A percentile compares a stretch with the other conserved stretches of the same genome.
These are phyloP conservation scores for Chrysoperla carnea DNA, from an alignment of 1,140 invertebrate genomes.

Conservation along the genomic window DNA sequence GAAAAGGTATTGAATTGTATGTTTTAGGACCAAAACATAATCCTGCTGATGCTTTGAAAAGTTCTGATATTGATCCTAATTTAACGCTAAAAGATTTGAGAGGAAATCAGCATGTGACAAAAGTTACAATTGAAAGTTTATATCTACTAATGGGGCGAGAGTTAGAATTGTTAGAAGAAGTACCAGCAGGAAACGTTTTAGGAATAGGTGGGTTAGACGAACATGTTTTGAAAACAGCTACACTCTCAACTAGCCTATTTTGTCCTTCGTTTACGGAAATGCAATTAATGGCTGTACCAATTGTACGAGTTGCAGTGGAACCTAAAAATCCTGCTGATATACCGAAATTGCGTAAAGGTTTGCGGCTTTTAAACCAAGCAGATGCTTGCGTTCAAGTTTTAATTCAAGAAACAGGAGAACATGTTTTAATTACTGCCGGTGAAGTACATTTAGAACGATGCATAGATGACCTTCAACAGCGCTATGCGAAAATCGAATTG, in stretches of 20 bases:
- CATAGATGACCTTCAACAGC: conserved; percentile 61
- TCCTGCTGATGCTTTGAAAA: conserved; percentile 36
- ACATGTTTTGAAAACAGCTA: conserved; percentile 70
- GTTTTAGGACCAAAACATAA: conserved; percentile 84
- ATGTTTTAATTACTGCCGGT: conserved; percentile 90
- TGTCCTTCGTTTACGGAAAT: conserved; percentile 84
- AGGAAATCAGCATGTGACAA: conserved; percentile 35
- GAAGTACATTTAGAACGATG: conserved; percentile 96
- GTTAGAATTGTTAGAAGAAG: conserved; percentile 58
- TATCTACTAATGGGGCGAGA: conserved; percentile 93
- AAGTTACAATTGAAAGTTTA: conserved; percentile 44
- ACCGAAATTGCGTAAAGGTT: conserved; percentile 58
- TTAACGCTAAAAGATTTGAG: conserved; percentile 47
- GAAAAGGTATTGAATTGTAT: conserved; percentile 58
- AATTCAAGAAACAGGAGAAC: conserved; percentile 87
- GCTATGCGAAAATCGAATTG: conserved; percentile 77
- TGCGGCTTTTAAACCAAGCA: conserved; percentile 75
- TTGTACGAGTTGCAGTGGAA: conserved; percentile 89
- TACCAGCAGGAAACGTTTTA: conserved; percentile 75
- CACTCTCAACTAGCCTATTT: conserved; percentile 63
- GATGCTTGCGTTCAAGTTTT: conserved; percentile 85
- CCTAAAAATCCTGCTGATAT: conserved; percentile 69
- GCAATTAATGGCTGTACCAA: conserved; percentile 63
- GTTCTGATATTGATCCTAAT: conserved; percentile 25
- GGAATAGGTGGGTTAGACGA: conserved; percentile 79